These are phyloP conservation scores for Platerodrilus igneus DNA, from an alignment of 2,888 invertebrate species.

Conservation along the genomic window DNA sequence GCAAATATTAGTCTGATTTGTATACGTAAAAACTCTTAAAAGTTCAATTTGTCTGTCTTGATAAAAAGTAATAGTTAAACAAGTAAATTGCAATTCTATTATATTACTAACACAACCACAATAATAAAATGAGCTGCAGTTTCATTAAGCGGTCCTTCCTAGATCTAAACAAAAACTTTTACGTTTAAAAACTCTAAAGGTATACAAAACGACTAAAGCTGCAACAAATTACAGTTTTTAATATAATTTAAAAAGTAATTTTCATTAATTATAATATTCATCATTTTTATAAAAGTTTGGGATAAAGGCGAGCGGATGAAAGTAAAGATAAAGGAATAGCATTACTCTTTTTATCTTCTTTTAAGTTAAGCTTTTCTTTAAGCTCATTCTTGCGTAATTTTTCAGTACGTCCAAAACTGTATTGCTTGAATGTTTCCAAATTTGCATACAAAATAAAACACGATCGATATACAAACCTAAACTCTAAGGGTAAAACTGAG, in stretches of 20 bases:
- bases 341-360: constrained; percentile 23
- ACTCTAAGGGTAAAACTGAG: constrained; percentile 6
- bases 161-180: neutral
- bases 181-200: neutral
- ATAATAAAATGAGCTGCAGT: neutral
- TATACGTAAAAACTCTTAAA: too few species aligned
- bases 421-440: constrained; percentile 34
- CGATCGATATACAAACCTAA: constrained; percentile 20
- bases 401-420: constrained; percentile 38
- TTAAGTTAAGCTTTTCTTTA: constrained; percentile 33
- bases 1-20: too few species aligned
- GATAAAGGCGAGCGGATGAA: constrained; percentile 16
- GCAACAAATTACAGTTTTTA: constrained; percentile 22
- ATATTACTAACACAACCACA: neutral
- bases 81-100: neutral
- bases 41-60: too few species aligned
- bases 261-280: constrained; percentile 26
- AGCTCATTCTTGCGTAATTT: constrained; percentile 38
- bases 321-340: constrained; percentile 22
- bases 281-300: constrained; percentile 19
- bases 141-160: neutral
- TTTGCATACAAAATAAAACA: constrained; percentile 24
- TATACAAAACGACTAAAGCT: constrained; percentile 16
- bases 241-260: constrained; percentile 24
- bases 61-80: constrained; percentile 3